Percentiles rank a stretch among this genome's conserved stretches.
These are phyloP conservation scores for Lamellibrachia columna DNA, from an alignment of 2,888 invertebrate species.

Conservation along the genomic window DNA sequence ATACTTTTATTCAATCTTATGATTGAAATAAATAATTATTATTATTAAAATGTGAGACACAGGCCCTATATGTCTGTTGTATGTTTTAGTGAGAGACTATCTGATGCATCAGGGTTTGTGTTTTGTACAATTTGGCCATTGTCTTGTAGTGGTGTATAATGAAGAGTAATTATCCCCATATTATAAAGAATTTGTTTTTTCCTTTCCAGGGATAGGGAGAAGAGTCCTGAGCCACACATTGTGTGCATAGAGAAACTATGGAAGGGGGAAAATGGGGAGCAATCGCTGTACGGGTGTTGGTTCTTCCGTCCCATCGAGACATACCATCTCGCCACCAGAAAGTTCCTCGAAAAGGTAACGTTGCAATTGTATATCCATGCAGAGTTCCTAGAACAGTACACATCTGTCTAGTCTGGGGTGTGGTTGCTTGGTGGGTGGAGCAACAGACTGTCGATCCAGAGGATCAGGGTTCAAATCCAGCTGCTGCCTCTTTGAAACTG, in stretches of 20 bases:
- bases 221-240: conserved; percentile 70
- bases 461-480: too few species aligned
- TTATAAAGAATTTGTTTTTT: background rate
- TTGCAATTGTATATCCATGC: background rate
- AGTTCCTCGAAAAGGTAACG: conserved; percentile 84
- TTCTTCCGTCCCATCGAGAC: conserved; percentile 94
- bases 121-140: too few species aligned
- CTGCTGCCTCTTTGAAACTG: too few species aligned
- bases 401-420: too few species aligned
- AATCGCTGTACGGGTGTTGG: conserved; percentile 86
- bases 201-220: conserved; percentile 47
- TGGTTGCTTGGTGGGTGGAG: too few species aligned
- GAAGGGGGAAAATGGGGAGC: conserved; percentile 83
- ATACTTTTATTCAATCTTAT: too few species aligned
- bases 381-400: too few species aligned
- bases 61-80: background rate
- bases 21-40: background rate
- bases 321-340: conserved; percentile 91
- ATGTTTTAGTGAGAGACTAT: background rate
- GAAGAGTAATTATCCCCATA: too few species aligned
- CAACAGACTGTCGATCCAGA: too few species aligned
- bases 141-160: too few species aligned
- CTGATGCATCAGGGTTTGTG: background rate
- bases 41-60: background rate
- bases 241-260: conserved; percentile 89